Percentiles rank a stretch among this genome's conserved stretches.
phyloP scores from a whole-genome alignment of 2,113 vertebrate species.

The Scortum barcoo region DNA sequence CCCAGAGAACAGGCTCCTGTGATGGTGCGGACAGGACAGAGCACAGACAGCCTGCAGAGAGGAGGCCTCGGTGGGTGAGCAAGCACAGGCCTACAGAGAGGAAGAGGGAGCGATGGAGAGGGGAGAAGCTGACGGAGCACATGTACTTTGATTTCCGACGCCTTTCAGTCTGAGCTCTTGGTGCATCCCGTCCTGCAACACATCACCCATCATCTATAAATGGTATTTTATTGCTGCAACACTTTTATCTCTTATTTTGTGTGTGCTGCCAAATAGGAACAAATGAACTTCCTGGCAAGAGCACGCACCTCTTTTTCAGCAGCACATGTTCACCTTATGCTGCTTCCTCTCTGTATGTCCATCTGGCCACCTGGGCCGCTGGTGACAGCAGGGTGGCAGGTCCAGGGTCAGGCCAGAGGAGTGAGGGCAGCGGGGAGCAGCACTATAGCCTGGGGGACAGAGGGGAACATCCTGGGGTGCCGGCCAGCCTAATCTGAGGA shows the following conservation, averaged over 20 bases:
- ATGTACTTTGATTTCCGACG: constrained; percentile 1
- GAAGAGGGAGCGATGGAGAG: constrained; percentile 28
- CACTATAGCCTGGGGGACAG: constrained; percentile 1
- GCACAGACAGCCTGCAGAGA: constrained; percentile 42
- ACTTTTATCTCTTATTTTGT: constrained; percentile 7
- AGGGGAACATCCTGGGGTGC: constrained; percentile 19
- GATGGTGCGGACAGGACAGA: constrained; percentile 44
- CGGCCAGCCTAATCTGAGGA: not conserved
- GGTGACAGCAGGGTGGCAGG: constrained; percentile 63
- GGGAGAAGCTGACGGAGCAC: not conserved
- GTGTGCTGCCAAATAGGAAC: constrained; percentile 17
- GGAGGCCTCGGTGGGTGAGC: constrained; percentile 55
- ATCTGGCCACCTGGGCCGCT: constrained; percentile 59
- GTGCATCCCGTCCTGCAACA: constrained; percentile 34
- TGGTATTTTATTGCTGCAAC: constrained; percentile 14
- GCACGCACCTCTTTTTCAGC: constrained; percentile 1
- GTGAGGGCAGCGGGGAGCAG: constrained; percentile 41
- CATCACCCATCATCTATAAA: constrained; percentile 27
- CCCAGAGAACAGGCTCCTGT: constrained; percentile 46
- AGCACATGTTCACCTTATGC: constrained; percentile 78
- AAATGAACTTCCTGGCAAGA: constrained; percentile 22
- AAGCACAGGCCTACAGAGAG: constrained; percentile 47
- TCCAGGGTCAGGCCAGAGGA: constrained; percentile 62
- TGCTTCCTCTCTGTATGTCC: constrained; percentile 57
- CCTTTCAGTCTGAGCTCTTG: constrained; percentile 44